Percentiles rank a stretch among this genome's conserved stretches.
These are phyloP conservation scores for Chaetops frenatus DNA, from an alignment of 2,113 vertebrate species.

Conservation along the genomic window DNA sequence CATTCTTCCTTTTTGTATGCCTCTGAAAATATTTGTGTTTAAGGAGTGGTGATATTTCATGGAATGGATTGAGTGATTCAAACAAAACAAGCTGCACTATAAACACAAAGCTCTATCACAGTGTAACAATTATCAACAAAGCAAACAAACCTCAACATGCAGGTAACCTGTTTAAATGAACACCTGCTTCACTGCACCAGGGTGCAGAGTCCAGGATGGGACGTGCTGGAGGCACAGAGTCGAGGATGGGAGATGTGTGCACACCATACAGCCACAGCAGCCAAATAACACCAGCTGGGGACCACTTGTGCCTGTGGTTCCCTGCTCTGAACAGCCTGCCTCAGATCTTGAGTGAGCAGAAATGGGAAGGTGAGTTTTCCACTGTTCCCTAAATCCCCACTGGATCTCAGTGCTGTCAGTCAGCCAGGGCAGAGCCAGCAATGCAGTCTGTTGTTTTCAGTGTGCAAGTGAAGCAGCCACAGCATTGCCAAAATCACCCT, in stretches of 20 bases:
- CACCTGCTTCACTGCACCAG: background rate
- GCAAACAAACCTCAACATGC: background rate
- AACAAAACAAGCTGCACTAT: background rate
- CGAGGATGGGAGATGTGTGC: background rate
- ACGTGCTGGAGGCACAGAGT: background rate
- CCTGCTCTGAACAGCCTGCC: background rate
- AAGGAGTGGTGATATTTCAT: conserved; percentile 11
- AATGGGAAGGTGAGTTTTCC: background rate
- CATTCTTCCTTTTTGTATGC: background rate
- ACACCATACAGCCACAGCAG: background rate
- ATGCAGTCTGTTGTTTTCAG: background rate
- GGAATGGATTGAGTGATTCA: background rate
- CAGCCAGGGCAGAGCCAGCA: background rate
- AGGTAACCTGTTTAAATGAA: background rate
- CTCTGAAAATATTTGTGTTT: conserved; percentile 38
- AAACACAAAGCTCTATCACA: background rate
- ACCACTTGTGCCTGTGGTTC: background rate
- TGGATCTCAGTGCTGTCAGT: background rate
- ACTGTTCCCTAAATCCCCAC: background rate
- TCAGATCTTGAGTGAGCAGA: background rate
- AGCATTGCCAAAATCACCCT: background rate
- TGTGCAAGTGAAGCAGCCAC: background rate
- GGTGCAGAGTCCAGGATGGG: background rate
- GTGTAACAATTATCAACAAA: background rate
- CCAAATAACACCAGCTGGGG: background rate